phyloP scores from a whole-genome alignment of 2,888 invertebrate genomes.

The Cancer borealis region DNA sequence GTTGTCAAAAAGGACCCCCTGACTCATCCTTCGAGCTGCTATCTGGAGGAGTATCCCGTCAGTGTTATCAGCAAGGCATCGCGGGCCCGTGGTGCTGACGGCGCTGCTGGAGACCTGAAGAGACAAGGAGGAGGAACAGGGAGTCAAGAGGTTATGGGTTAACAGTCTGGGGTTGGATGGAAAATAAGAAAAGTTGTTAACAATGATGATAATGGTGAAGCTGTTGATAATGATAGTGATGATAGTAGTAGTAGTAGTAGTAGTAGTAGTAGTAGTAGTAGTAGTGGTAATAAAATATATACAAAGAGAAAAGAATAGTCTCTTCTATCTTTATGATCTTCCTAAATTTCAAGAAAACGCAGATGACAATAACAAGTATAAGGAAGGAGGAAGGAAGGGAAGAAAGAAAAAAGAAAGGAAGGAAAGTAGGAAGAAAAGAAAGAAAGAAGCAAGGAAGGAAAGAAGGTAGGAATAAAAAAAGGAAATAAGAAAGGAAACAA shows the following conservation, averaged over 20 bases:
- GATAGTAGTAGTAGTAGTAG: neutral
- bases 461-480: no score
- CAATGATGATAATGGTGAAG: neutral
- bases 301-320: no score
- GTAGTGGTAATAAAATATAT: no score
- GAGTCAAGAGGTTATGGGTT: neutral
- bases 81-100: neutral
- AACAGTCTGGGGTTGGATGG: neutral
- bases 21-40: neutral
- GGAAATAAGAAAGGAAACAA: no score
- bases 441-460: no score
- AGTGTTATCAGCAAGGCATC: neutral
- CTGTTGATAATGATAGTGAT: neutral
- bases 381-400: neutral
- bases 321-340: no score
- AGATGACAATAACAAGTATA: neutral
- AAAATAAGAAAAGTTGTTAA: neutral
- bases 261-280: no score
- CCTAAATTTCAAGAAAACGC: no score
- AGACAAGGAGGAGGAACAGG: neutral
- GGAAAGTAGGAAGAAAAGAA: neutral
- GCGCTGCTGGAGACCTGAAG: conserved; percentile 5
- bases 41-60: neutral
- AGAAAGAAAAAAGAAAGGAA: neutral
- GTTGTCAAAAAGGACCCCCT: neutral